A percentile compares a stretch with the other conserved stretches of the same genome.
phyloP scores from a whole-genome alignment of 2,888 invertebrate genomes.

The Uropetala carovei region DNA sequence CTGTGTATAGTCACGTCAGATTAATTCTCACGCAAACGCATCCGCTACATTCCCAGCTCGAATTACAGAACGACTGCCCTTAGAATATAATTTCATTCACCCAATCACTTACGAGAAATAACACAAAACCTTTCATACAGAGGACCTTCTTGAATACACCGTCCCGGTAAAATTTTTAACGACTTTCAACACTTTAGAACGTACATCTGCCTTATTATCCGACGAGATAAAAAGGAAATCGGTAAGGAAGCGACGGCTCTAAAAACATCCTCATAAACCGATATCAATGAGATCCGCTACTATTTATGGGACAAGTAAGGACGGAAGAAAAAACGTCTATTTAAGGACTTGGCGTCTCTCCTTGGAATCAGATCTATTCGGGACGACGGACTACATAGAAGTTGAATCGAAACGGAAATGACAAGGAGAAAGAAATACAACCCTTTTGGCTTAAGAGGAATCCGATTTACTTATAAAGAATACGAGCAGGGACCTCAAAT shows the following conservation, averaged over 20 bases:
- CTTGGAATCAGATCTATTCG: not conserved
- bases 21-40: too few relatives aligned
- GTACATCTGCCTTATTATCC: too few relatives aligned
- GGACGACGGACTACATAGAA: not conserved
- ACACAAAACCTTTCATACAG: not conserved
- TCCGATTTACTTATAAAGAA: too few relatives aligned
- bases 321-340: conserved; percentile 1
- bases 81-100: too few relatives aligned
- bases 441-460: too few relatives aligned
- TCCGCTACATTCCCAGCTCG: too few relatives aligned
- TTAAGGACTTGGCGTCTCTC: not conserved
- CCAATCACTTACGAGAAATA: too few relatives aligned
- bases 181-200: not conserved
- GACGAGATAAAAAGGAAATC: not conserved
- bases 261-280: not conserved
- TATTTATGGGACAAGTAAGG: not conserved
- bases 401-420: not conserved
- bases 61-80: too few relatives aligned
- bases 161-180: not conserved
- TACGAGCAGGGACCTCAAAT: too few relatives aligned
- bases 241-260: not conserved
- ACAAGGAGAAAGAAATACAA: not conserved
- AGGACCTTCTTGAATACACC: not conserved
- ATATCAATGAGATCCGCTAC: not conserved
- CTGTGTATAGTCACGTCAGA: too few relatives aligned